These are phyloP conservation scores for Cuculus canorus DNA, from an alignment of 2,797 vertebrate genomes.

Conservation along the genomic window DNA sequence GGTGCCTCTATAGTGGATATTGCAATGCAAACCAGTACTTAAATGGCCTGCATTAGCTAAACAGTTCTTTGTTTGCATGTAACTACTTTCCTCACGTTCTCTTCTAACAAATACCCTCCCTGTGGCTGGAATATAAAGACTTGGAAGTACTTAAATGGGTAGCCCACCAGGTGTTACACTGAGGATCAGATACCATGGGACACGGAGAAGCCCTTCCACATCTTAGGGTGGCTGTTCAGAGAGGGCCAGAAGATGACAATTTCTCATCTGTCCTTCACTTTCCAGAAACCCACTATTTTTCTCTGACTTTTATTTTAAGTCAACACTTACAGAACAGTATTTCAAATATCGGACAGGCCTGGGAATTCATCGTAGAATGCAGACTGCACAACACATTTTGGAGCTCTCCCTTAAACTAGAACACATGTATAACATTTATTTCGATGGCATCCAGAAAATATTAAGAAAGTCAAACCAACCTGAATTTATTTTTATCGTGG, in stretches of 20 bases:
- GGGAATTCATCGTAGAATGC: not conserved
- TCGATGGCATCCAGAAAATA: not conserved
- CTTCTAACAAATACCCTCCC: not conserved
- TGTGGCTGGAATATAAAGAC: not conserved
- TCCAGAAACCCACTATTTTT: not conserved
- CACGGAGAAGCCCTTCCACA: not conserved
- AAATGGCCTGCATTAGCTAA: constrained; percentile 25
- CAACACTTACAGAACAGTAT: not conserved
- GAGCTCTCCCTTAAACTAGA: not conserved
- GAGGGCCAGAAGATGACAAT: not conserved
- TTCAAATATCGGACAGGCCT: not conserved
- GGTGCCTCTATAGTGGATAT: constrained; percentile 13
- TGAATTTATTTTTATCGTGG: not conserved
- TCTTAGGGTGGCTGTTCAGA: not conserved
- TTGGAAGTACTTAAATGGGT: not conserved
- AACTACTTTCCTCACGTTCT: not conserved
- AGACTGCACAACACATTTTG: not conserved
- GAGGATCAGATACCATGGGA: not conserved
- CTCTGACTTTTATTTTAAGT: not conserved
- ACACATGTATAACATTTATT: not conserved
- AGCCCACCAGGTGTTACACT: not conserved
- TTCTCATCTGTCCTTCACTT: not conserved
- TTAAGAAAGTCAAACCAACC: not conserved
- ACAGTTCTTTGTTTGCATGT: constrained; percentile 11
- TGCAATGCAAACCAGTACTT: constrained; percentile 52